Evolutionary conservation across 2,888 invertebrate genomes (phyloP), one percentile per base, ranked within the genome.

Genomic region (Ormia ochracea): DNA sequence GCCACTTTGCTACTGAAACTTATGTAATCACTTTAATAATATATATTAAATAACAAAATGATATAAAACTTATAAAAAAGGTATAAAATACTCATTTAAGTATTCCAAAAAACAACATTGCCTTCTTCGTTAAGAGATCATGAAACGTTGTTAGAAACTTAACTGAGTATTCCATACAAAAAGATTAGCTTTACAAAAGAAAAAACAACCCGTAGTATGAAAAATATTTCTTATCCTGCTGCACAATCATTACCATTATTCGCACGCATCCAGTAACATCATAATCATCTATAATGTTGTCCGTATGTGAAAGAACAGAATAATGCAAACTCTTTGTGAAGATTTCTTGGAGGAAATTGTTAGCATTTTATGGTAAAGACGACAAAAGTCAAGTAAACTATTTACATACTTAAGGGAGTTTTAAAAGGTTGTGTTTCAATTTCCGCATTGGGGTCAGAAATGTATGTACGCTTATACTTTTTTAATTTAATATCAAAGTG

Each of bases 211-310:
- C 10, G 36, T 10, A 2, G 33, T 9, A 33, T 2, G 6, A 5
- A 6, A 33, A 33, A 5, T 10, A 33, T n/a, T 4, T 12, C 14
- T 17, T 17, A 41, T 17, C 17, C 12, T 2, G 17, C 12, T 1
- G 7, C 7, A 6, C 1, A 14, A 14, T 0, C 6, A 14, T 7
- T 17, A 17, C 4, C 41, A 41, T 17, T 14, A 41, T 5, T 7
- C 38, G 6, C 17, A 14, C 41, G 17, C 17, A 48, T 17, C 17
- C 56, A 50, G n/a, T 33, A 54, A 9, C 38, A 66, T 45, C 43
- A 65, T 36, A 50, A 72, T 58, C 63, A 50, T 50, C 58, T 31
- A 52, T 52, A 58, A 52, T 58, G 36, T 48, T 63, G 17, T 28
- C 58, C 38, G 7, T 38, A 14, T n/a, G 38, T n/a, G 38, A 4